Conservation (phyloP, 2,113 vertebrate genomes). For the Mionectes macconnelli region DNA sequence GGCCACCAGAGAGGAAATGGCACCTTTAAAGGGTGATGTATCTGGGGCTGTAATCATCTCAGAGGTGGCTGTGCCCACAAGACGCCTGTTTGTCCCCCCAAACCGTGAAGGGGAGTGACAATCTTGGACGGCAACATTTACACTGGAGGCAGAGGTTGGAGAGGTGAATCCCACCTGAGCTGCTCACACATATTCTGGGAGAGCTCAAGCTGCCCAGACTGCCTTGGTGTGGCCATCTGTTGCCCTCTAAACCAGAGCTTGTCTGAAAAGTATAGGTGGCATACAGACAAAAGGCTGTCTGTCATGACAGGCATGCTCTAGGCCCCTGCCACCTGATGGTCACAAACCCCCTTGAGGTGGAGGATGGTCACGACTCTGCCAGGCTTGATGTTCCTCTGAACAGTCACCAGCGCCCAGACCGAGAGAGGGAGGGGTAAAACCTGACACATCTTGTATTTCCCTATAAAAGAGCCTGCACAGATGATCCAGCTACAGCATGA, state of each 20-base stretch:
- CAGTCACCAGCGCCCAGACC: rapidly evolving
- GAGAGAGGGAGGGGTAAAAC: neutral
- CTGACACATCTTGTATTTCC: neutral
- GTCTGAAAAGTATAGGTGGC: neutral
- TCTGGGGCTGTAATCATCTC: neutral
- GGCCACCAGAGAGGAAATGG: neutral
- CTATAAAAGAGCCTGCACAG: neutral
- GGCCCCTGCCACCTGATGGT: neutral
- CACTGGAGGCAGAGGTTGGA: rapidly evolving
- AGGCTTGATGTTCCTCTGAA: neutral
- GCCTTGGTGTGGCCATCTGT: rapidly evolving
- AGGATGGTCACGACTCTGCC: neutral
- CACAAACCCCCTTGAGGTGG: neutral
- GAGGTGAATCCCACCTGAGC: neutral
- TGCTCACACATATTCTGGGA: neutral
- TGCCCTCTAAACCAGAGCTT: neutral
- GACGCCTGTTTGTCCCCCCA: neutral
- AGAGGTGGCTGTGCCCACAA: neutral
- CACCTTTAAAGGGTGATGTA: rapidly evolving
- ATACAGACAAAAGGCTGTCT: neutral
- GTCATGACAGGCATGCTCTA: neutral
- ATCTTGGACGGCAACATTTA: neutral
- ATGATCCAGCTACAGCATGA: neutral
- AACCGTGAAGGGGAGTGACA: neutral
- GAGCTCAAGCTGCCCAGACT: neutral